phyloP scores from a whole-genome alignment of 1,140 invertebrate species.

The Thaumatotibia leucotreta region DNA sequence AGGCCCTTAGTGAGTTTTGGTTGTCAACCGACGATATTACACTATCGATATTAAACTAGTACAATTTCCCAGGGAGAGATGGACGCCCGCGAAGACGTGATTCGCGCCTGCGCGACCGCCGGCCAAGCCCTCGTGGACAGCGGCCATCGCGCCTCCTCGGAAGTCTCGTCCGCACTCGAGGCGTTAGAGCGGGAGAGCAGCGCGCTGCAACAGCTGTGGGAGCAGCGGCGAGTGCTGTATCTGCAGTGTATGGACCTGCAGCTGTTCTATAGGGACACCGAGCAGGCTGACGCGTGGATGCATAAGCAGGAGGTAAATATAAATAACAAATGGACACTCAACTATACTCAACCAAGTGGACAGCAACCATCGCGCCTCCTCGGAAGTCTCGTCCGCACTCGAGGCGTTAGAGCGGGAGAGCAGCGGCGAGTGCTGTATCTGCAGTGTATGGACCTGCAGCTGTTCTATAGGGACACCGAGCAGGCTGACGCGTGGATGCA shows the following conservation, averaged over 20 bases:
- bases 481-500: too few species aligned
- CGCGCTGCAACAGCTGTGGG: conserved; percentile 93
- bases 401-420: too few species aligned
- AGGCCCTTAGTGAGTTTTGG: too few species aligned
- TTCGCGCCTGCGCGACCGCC: conserved; percentile 90
- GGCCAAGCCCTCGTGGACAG: conserved; percentile 91
- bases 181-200: conserved; percentile 90
- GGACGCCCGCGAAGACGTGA: conserved; percentile 97
- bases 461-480: too few species aligned
- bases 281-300: conserved; percentile 99
- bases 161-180: conserved; percentile 90
- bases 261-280: conserved; percentile 97
- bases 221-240: conserved; percentile 96
- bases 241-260: conserved; percentile 99
- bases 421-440: too few species aligned
- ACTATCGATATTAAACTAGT: too few species aligned
- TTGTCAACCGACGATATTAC: too few species aligned
- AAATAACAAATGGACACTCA: too few species aligned
- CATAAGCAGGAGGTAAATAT: conserved; percentile 91
- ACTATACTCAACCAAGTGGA: too few species aligned
- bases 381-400: too few species aligned
- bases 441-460: too few species aligned
- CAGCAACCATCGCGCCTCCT: too few species aligned
- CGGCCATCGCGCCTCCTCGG: conserved; percentile 93
- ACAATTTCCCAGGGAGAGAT: conserved; percentile 87